Evolutionary conservation across 2,888 invertebrate species (phyloP).

Genomic region (Monopis laevigella): DNA sequence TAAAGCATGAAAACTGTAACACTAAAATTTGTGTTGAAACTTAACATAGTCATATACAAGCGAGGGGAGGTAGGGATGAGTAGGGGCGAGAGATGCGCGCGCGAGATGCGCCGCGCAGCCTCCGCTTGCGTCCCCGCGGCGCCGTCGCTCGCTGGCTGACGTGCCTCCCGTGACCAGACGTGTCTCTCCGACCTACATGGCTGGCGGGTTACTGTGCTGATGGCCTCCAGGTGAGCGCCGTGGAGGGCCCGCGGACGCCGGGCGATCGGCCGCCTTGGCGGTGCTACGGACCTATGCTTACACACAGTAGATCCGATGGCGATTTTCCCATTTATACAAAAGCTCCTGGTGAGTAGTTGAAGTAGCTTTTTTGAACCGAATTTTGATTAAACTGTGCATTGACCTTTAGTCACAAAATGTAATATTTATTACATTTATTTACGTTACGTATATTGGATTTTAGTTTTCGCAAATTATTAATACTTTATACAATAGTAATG

Average conservation of each 20-base stretch:
- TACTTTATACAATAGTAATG: neutral
- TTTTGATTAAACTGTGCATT: neutral
- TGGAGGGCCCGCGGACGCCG: constrained; percentile 63
- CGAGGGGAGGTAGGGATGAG: constrained; percentile 15
- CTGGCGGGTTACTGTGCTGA: constrained; percentile 42
- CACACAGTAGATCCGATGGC: constrained; percentile 86
- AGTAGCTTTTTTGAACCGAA: neutral
- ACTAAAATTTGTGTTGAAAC: too few relatives aligned
- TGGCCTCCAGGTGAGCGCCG: constrained; percentile 55
- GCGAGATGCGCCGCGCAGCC: constrained; percentile 59
- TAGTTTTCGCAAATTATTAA: neutral
- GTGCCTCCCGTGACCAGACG: constrained; percentile 16
- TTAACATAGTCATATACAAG: constrained; percentile 3
- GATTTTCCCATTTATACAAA: constrained; percentile 84
- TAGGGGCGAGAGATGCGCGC: constrained; percentile 53
- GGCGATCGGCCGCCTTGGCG: constrained; percentile 65
- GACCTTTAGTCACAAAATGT: neutral
- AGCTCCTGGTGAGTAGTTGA: constrained; percentile 70
- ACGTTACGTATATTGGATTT: neutral
- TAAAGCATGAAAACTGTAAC: too few relatives aligned
- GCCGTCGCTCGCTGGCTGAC: constrained; percentile 46
- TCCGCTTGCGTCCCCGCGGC: constrained; percentile 47
- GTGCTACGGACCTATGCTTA: constrained; percentile 79
- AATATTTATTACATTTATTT: neutral
- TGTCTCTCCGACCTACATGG: constrained; percentile 31